phyloP scores from a whole-genome alignment of 2,113 vertebrate species.

The Struthidea cinerea region DNA sequence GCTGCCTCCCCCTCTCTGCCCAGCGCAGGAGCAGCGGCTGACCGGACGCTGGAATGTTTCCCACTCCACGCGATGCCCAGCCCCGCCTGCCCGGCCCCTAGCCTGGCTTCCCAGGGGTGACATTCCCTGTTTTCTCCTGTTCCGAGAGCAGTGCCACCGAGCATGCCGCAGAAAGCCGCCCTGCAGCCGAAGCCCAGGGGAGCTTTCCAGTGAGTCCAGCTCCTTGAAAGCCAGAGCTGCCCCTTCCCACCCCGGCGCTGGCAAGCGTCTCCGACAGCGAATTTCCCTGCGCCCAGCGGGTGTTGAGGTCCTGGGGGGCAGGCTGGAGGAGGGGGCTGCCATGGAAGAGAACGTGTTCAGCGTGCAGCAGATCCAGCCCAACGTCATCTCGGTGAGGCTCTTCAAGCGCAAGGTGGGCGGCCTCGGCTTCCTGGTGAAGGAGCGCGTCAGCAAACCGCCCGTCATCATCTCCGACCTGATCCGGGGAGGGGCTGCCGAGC shows the following conservation, averaged over 20 bases:
- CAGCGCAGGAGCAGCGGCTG: neutral
- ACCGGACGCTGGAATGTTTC: neutral
- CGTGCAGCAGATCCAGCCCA: constrained; percentile 95
- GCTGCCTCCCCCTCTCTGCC: neutral
- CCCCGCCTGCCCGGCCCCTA: neutral
- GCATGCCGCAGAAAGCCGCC: constrained; percentile 8
- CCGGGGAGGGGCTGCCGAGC: constrained; percentile 90
- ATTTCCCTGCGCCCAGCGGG: neutral
- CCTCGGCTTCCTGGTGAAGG: constrained; percentile 95
- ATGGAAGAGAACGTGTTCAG: constrained; percentile 90
- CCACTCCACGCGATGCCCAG: neutral
- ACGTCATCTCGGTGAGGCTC: constrained; percentile 94
- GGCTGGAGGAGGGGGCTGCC: constrained; percentile 15
- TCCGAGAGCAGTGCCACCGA: neutral
- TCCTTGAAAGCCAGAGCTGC: neutral
- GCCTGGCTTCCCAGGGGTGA: neutral
- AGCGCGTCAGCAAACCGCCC: constrained; percentile 89
- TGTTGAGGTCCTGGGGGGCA: neutral
- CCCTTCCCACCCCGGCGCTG: neutral
- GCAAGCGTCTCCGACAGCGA: neutral
- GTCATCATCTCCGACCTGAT: constrained; percentile 95
- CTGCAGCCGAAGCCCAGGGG: neutral
- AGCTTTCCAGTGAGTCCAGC: constrained; percentile 10
- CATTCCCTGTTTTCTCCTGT: neutral
- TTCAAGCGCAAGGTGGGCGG: constrained; percentile 94